Conservation (phyloP, 2,888 invertebrate genomes). For the Drosophila helvetica region DNA sequence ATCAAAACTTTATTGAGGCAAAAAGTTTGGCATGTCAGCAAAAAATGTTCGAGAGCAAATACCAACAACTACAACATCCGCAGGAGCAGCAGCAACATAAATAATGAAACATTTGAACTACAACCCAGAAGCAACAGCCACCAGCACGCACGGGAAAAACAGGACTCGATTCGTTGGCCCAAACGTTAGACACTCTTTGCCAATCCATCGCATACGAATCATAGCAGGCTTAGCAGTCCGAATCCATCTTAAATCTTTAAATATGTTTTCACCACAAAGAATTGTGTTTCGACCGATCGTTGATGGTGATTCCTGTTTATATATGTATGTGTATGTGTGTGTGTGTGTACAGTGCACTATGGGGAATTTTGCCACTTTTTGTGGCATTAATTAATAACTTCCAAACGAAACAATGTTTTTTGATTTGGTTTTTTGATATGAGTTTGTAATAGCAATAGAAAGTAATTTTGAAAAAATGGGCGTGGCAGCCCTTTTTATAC, state of each 20-base stretch:
- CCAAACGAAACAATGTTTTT: too few relatives aligned
- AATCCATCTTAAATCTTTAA: too few relatives aligned
- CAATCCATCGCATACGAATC: not conserved
- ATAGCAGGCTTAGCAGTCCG: not conserved
- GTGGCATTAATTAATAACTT: too few relatives aligned
- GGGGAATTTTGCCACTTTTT: too few relatives aligned
- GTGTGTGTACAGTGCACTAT: too few relatives aligned
- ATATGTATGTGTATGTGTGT: too few relatives aligned
- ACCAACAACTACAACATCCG: slow-evolving; percentile 8
- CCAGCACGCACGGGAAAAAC: not conserved
- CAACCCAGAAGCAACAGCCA: slow-evolving; percentile 26
- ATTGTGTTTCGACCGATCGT: not conserved
- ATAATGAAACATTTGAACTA: slow-evolving; percentile 68
- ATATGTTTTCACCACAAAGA: not conserved
- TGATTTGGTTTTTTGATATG: too few relatives aligned
- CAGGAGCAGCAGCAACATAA: slow-evolving; percentile 41
- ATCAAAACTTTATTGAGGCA: slow-evolving; percentile 66
- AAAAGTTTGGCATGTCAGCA: slow-evolving; percentile 68
- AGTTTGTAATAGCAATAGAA: too few relatives aligned
- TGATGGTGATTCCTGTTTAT: not conserved
- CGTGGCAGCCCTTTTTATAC: too few relatives aligned
- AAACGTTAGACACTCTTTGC: not conserved
- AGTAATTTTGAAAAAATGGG: too few relatives aligned
- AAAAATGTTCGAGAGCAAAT: slow-evolving; percentile 53
- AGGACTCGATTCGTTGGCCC: not conserved